Base-by-base conservation (phyloP, 2,797 vertebrate genomes). In the Steatocranus sp. region DNA sequence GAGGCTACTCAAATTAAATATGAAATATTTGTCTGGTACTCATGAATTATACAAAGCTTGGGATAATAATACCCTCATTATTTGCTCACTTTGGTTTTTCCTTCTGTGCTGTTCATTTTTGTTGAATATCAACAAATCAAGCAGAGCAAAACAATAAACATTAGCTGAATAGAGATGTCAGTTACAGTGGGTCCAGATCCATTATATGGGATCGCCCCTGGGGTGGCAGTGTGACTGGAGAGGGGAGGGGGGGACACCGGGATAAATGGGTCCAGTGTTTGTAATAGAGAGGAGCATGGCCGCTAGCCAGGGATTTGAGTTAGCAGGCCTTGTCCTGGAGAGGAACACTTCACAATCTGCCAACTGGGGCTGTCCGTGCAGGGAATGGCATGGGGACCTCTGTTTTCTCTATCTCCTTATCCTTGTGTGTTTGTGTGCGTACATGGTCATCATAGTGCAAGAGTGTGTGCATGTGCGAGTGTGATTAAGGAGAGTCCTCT, bases 251-350 rank as follows among this genome's bases (percentile, higher is more conserved):
- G 14, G 14, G 25, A 20, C 80, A 83, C 54, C 70, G 78, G 93
- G 90, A 95, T 93, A 94, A 95, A 95, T 95, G 93, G 93, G 88
- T 86, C 92, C 90, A 93, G 93, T 95, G 93, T 95, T 94, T 93
- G 95, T 94, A 94, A 95, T 93, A 90, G 94, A 96, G 94, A 95
- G 93, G 87, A 92, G 91, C 53, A 88, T 96, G 95, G 95, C 95
- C 85, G 81, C 82, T 32, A 51, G 93, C 95, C 95, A 96, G 93
- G 89, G 91, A 94, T 95, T 94, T 95, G 93, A 95, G 94, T 95
- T 94, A 95, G 95, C 88, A 77, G 91, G 90, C 90, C 94, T 93
- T 93, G 93, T 95, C 93, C 91, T 95, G 94, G 94, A 96, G 93
- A 92, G 93, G 87, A 94, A 90, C 93, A 92, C 92, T 92, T 92